Base-by-base conservation (phyloP, 2,888 invertebrate genomes). In the Sphecodes monilicornis region DNA sequence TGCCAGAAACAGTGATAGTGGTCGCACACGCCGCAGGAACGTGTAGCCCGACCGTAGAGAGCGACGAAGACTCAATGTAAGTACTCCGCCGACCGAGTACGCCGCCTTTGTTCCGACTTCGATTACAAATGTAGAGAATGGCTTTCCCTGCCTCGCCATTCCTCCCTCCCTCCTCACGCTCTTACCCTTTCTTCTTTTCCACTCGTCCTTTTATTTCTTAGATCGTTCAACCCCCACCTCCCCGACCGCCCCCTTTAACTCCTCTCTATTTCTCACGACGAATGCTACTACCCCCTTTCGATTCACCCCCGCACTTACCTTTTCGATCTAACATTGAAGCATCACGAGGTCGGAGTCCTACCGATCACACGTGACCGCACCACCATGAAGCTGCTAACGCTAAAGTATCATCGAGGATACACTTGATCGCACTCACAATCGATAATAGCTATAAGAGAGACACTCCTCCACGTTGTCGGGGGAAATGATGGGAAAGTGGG, bases 71-170 rank as follows among this genome's bases (percentile, higher is more conserved):
- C 76, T 76, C 84, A 43, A 84, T 88, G 86, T 86, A 78, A 85
- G 82, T 73, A 87, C 86, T 86, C 77, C 80, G 68, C 72, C 84
- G 75, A 54, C 68, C 80, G 74, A 41, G 50, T 75, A 83, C 85
- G 80, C 74, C 81, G 86, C 88, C 91, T 93, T 93, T 93, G 91
- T 93, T 91, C 89, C 85, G 88, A 91, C 90, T 92, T 92, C 88
- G 88, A 92, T 93, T 92, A 92, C 91, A 91, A 92, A 92, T 90
- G 91, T 90, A 86, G 89, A 88, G 88, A 90, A 90, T 87, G 89
- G 89, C 85, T 90, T 89, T 85, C 87, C 80, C 87, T 54, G 43
- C 66, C 64, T 54, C 73, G 75, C 64, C 72, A 41, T 57, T 70
- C 57, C 81, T 73, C 79, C 81, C 11, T 50, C 71, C 76, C 69